Percentiles rank a stretch among this genome's conserved stretches.
These are phyloP conservation scores for Lochmaea crataegi DNA, from an alignment of 2,888 invertebrate genomes.

Conservation along the genomic window DNA sequence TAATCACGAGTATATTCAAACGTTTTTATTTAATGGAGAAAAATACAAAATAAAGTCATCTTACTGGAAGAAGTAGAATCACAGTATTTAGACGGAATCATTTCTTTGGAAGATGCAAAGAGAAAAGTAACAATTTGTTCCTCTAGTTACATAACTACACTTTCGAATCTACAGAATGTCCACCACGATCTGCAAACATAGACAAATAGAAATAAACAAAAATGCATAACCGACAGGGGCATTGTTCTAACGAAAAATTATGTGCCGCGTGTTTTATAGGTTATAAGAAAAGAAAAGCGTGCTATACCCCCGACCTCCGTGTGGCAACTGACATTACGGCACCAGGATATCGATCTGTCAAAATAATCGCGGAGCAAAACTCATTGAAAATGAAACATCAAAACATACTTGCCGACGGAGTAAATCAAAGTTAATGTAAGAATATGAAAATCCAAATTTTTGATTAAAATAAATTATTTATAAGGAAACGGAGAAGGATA, in stretches of 20 bases:
- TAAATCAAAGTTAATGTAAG: background rate
- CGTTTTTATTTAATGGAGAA: conserved; percentile 40
- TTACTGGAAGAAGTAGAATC: conserved; percentile 62
- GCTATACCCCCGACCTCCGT: conserved; percentile 57
- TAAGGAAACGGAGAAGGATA: background rate
- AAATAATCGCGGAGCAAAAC: background rate
- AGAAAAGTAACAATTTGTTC: conserved; percentile 18
- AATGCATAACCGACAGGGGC: conserved; percentile 16
- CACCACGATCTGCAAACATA: conserved; percentile 21
- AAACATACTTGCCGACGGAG: background rate
- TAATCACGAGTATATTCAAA: background rate
- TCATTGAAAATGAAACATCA: background rate
- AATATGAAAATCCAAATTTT: background rate
- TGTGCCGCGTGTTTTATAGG: conserved; percentile 53
- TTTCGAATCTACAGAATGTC: conserved; percentile 16
- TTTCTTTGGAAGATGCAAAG: conserved; percentile 44
- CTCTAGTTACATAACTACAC: conserved; percentile 35
- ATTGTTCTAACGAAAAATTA: conserved; percentile 29
- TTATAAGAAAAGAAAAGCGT: conserved; percentile 52
- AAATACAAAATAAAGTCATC: conserved; percentile 49
- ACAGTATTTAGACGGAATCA: conserved; percentile 64
- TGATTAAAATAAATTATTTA: background rate
- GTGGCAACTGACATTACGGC: conserved; percentile 59
- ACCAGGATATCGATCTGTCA: conserved; percentile 54
- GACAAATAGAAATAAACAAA: conserved; percentile 23